Evolutionary conservation across 1,140 invertebrate species (phyloP).

Genomic region (Dryas iulia): DNA sequence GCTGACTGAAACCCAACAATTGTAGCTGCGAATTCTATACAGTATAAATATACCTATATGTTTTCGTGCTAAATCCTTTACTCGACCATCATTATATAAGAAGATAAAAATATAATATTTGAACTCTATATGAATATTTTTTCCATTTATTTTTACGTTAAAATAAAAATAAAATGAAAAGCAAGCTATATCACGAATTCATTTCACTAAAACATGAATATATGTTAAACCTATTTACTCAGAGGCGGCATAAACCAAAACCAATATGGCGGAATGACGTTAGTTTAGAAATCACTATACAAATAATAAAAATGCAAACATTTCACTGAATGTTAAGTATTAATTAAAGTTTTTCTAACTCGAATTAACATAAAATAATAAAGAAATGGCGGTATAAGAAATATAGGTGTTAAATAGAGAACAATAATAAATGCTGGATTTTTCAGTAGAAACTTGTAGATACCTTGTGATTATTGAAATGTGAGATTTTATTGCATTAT

Average conservation of each 20-base stretch:
- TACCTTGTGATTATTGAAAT: background rate
- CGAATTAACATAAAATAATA: background rate
- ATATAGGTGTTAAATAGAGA: background rate
- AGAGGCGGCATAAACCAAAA: background rate
- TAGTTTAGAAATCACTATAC: conserved; percentile 22
- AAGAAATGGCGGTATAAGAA: background rate
- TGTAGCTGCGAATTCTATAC: no score
- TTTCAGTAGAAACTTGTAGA: background rate
- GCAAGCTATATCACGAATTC: background rate
- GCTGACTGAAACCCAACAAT: no score
- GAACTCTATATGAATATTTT: no score
- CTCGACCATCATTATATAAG: no score
- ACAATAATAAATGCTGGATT: background rate
- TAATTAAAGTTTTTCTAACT: background rate
- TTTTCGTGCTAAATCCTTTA: no score
- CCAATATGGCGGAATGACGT: background rate
- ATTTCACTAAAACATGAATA: background rate
- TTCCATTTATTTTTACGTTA: background rate
- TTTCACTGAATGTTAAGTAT: conserved; percentile 31
- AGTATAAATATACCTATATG: no score
- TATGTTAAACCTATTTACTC: background rate
- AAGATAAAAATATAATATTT: no score
- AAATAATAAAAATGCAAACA: conserved; percentile 23
- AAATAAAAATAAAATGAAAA: background rate
- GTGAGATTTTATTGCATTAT: background rate